These are phyloP conservation scores for Vandiemenella viatica DNA, from an alignment of 2,888 invertebrate genomes.

Conservation along the genomic window DNA sequence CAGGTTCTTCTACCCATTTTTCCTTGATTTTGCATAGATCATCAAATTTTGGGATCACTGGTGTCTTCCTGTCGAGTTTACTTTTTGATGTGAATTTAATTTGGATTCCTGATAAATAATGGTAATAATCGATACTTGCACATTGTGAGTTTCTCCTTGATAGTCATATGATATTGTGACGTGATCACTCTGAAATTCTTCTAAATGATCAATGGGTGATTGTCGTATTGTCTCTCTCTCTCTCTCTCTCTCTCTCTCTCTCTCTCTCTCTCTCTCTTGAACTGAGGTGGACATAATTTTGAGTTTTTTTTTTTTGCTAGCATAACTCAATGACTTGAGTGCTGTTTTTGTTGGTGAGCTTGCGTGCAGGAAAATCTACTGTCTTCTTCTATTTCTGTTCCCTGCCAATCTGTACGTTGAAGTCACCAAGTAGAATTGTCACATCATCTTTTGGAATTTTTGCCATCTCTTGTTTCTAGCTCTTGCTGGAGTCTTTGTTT, in stretches of 20 bases:
- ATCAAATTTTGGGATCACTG: no score
- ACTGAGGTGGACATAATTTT: constrained; percentile 2
- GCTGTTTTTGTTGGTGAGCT: constrained; percentile 7
- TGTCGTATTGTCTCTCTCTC: neutral
- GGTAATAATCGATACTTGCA: no score
- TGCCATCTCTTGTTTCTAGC: constrained; percentile 1
- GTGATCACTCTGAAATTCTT: no score
- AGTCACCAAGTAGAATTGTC: constrained; percentile 6
- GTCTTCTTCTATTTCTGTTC: neutral
- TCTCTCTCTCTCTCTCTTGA: no score
- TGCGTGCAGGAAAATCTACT: constrained; percentile 1
- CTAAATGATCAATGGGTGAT: no score
- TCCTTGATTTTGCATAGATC: neutral
- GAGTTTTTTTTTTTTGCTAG: constrained; percentile 5
- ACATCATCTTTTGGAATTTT: constrained; percentile 5
- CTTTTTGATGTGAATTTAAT: neutral
- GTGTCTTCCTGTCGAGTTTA: neutral
- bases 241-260: no score
- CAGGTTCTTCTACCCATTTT: neutral
- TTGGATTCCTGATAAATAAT: neutral
- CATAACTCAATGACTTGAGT: constrained; percentile 1
- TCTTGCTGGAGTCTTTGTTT: neutral
- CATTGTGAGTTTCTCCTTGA: no score
- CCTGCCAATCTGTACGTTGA: constrained; percentile 7
- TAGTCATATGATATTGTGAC: no score